Conservation (phyloP, 1,140 invertebrate genomes). For the Pectinophora gossypiella region DNA sequence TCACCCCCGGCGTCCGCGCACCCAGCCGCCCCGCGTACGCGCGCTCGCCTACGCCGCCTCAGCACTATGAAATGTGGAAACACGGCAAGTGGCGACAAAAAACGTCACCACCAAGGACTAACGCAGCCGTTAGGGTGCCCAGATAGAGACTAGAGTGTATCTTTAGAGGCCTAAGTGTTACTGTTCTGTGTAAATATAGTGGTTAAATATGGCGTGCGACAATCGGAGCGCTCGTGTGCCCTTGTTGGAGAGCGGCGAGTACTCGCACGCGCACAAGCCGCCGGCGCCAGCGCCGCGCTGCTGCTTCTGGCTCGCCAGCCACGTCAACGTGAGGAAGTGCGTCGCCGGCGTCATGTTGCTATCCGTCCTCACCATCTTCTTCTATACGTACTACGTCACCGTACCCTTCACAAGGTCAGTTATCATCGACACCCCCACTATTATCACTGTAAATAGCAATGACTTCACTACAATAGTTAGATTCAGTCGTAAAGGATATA, state of each 20-base stretch:
- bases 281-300: constrained; percentile 68
- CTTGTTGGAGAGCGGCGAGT: constrained; percentile 47
- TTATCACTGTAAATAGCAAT: background rate
- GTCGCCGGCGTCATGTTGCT: constrained; percentile 80
- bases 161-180: constrained; percentile 69
- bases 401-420: constrained; percentile 82
- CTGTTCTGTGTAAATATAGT: constrained; percentile 70
- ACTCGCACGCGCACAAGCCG: constrained; percentile 48
- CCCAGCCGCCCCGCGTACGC: constrained; percentile 40
- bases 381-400: constrained; percentile 84
- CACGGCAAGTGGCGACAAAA: constrained; percentile 74
- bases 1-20: constrained; percentile 40
- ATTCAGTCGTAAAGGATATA: no score
- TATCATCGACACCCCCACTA: background rate
- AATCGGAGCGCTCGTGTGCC: constrained; percentile 40
- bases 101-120: constrained; percentile 62
- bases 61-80: constrained; percentile 74
- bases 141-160: constrained; percentile 61
- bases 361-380: constrained; percentile 83
- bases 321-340: constrained; percentile 83
- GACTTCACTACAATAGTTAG: no score
- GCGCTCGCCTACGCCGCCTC: constrained; percentile 38
- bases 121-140: constrained; percentile 59
- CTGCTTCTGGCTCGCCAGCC: constrained; percentile 77
- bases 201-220: constrained; percentile 54